Conservation (phyloP, 2,797 vertebrate species). For the Hippopotamyrus pictus region DNA sequence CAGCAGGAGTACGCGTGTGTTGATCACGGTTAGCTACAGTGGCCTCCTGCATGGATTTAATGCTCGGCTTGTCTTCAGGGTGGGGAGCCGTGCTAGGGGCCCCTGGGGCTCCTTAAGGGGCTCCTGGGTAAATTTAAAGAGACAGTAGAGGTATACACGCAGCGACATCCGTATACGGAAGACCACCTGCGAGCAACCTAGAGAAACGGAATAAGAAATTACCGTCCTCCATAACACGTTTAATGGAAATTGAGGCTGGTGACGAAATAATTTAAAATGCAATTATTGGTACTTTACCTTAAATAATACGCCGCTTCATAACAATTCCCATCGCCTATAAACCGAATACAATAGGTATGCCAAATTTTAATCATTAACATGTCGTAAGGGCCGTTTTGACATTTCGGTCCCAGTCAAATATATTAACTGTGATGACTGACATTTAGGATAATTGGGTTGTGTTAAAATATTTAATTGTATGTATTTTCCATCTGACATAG, state of each 20-base stretch:
- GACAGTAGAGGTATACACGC: constrained; percentile 68
- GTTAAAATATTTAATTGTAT: background rate
- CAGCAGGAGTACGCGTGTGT: constrained; percentile 25
- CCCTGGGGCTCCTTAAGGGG: constrained; percentile 97
- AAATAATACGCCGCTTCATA: background rate
- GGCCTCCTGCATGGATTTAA: constrained; percentile 64
- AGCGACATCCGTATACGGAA: constrained; percentile 47
- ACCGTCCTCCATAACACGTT: background rate
- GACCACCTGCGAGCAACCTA: constrained; percentile 31
- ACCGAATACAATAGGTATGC: background rate
- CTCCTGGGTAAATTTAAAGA: constrained; percentile 99
- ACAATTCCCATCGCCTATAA: background rate
- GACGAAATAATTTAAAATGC: too few relatives aligned
- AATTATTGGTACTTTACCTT: background rate
- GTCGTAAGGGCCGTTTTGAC: background rate
- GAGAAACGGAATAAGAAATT: background rate
- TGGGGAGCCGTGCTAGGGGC: constrained; percentile 89
- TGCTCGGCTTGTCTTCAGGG: constrained; percentile 78
- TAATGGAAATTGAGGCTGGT: background rate
- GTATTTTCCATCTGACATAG: background rate
- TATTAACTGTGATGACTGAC: background rate
- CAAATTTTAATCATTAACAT: background rate
- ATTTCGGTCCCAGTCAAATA: background rate
- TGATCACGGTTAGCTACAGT: constrained; percentile 37
- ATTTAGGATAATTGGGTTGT: background rate